Base-by-base conservation (phyloP, 2,113 vertebrate genomes). In the Pelvicachromis taeniatus region DNA sequence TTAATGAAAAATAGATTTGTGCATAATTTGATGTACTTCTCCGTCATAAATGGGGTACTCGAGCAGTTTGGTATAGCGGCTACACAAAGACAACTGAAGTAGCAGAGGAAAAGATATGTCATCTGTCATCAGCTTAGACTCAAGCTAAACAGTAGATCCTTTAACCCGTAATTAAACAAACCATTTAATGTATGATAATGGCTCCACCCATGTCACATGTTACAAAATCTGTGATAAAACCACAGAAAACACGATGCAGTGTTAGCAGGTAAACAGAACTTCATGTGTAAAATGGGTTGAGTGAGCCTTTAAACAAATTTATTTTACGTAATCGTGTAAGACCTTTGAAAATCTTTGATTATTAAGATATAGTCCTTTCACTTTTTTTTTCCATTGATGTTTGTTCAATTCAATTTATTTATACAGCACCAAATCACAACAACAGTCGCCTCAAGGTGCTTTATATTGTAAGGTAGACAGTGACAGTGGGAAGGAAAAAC, bases 291-390 rank as follows among this genome's bases (percentile, higher is more conserved):
- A 26, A 14, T 16, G 16, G 12, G 23, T 29, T 23, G 55, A 58
- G 42, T 70, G 40, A 73, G 40, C 40, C 68, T 73, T 73, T 1
- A 73, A 73, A 19, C 23, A 45, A 17, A 14, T 45, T 70, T 17
- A 0, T 10, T 70, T 45, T 26, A 70, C 7, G 8, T 40, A 40
- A 68, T 0, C 45, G 13, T 45, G 65, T 3, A 70, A 23, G 12
- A 70, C 21, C 5, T 45, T 0, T 40, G 4, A 40, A 40, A 40
- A 9, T 26, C 26, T 70, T 70, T 23, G 21, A 45, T 70, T 70
- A 26, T 45, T 70, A 70, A 29, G 40, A 29, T 2, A 11, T 1
- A 73, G 23, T 4, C 68, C 14, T 73, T 73, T 73, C 23, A 73
- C 23, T 17, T 1, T n/a, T n/a, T 31, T 70, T 23, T 70, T 0